Base-by-base conservation (phyloP, 2,797 vertebrate species). In the Hypotaenidia philippensis region DNA sequence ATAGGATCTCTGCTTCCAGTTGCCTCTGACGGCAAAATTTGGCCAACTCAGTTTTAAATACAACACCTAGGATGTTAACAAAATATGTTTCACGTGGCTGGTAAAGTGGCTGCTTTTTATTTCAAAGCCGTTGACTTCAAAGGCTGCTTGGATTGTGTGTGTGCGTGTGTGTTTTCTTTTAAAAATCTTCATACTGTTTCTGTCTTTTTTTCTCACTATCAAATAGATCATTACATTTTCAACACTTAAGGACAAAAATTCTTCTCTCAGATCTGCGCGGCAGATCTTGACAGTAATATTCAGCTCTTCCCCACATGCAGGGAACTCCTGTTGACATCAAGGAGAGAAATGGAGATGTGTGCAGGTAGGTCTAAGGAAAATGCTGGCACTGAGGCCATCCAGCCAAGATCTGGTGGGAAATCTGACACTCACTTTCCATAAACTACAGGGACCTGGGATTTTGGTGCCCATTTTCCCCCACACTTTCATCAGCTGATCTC, bases 141-240 rank as follows among this genome's bases (percentile, higher is more conserved):
- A 97, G 96, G 71, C 95, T 80, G 77, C 96, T 89, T 71, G 83
- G 94, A 95, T 61, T 95, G 53, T 80, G 38, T 87, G 87, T 89
- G 86, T 68, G 81, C 31, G 92, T 93, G 90, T 89, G 86, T 68
- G 81, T 32, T 95, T 96, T 93, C 91, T 96, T 95, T 96, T 88
- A 94, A 94, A 97, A 96, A 93, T 80, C 87, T 95, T 96, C 96
- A 97, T 96, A 96, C 95, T 96, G 95, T 96, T 96, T 97, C 96
- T 96, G 85, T 94, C 93, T 96, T 94, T 96, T 92, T 85, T 95
- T 81, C 95, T 96, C 96, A 94, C 96, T 97, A 97, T 97, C 96
- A 96, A 97, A 97, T 94, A 96, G 96, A 97, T 97, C 96, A 94
- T 96, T 97, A 96, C 96, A 97, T 97, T 96, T 97, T 96, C 95